phyloP scores from a whole-genome alignment of 1,140 invertebrate species.

The Eriocheir sinensis region DNA sequence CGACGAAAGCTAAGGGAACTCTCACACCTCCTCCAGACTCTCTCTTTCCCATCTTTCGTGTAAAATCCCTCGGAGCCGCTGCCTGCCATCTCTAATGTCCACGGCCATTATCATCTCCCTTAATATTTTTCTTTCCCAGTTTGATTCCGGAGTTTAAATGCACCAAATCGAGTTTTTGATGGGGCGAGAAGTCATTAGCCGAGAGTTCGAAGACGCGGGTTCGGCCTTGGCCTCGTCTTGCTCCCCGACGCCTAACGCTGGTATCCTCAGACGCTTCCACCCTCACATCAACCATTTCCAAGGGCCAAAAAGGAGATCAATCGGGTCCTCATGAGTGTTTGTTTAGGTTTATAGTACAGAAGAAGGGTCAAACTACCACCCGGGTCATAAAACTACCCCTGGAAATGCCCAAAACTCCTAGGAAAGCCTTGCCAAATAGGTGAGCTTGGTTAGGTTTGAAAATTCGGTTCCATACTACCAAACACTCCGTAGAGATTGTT shows the following conservation, averaged over 20 bases:
- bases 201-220: constrained; percentile 62
- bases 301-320: no score
- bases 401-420: no score
- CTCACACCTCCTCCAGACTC: constrained; percentile 11
- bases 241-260: neutral
- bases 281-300: no score
- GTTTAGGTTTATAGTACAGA: no score
- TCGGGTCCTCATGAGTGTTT: no score
- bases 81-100: constrained; percentile 78
- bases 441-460: no score
- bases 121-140: constrained; percentile 79
- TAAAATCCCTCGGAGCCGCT: constrained; percentile 73
- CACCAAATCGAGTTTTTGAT: constrained; percentile 79
- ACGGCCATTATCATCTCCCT: constrained; percentile 78
- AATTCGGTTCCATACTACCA: no score
- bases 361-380: no score
- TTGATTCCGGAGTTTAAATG: constrained; percentile 79
- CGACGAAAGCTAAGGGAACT: constrained; percentile 30
- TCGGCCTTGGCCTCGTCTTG: constrained; percentile 64
- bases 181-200: constrained; percentile 78
- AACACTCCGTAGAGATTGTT: no score
- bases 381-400: no score
- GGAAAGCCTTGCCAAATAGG: no score
- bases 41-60: constrained; percentile 62
- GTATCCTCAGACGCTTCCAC: no score